A percentile compares a stretch with the other conserved stretches of the same genome.
Conservation (phyloP, 2,113 vertebrate species). For the Nesoenas mayeri region DNA sequence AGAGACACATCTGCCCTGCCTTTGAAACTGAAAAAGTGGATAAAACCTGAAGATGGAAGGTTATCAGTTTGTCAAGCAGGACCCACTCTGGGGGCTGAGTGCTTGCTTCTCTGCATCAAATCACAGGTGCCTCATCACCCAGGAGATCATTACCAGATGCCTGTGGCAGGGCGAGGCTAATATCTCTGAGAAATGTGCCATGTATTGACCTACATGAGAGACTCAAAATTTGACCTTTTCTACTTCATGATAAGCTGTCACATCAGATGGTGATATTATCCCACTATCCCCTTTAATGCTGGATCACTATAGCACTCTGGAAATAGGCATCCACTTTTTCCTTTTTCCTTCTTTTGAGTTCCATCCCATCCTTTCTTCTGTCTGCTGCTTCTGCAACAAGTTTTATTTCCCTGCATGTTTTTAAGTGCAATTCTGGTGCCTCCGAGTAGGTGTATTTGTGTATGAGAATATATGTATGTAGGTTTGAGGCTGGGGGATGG, state of each 20-base stretch:
- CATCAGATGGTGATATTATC: background rate
- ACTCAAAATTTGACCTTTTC: background rate
- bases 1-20: rapidly evolving
- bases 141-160: background rate
- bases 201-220: rapidly evolving
- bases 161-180: background rate
- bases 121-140: background rate
- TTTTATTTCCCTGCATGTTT: background rate
- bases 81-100: background rate
- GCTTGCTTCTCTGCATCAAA: rapidly evolving
- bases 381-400: background rate
- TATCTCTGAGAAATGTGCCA: background rate
- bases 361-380: background rate
- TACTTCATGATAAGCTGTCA: background rate
- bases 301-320: background rate
- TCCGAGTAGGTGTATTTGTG: background rate
- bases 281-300: background rate
- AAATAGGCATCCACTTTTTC: background rate
- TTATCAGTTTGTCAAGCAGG: background rate
- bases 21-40: background rate
- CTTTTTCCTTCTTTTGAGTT: background rate
- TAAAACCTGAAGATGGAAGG: background rate
- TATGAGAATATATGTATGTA: background rate
- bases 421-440: background rate
- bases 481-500: rapidly evolving